Conservation (phyloP, 2,888 invertebrate species). For the Polia nebulosa region DNA sequence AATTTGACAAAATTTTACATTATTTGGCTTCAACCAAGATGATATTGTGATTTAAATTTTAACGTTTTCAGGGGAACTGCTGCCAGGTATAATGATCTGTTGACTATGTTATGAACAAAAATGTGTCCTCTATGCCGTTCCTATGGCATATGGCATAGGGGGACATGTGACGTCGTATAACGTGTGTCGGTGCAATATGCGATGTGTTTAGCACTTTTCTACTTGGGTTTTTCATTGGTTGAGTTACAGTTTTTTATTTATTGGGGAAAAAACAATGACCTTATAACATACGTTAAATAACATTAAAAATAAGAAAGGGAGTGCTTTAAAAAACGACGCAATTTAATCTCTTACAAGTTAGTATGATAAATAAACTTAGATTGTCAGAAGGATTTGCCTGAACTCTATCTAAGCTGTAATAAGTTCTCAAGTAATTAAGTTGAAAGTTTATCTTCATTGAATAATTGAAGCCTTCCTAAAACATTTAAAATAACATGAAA, state of each 20-base stretch:
- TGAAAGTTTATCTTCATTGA: constrained; percentile 30
- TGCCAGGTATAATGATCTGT: not conserved
- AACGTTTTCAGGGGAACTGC: too few relatives aligned
- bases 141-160: not conserved
- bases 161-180: not conserved
- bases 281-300: too few relatives aligned
- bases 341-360: not conserved
- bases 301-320: too few relatives aligned
- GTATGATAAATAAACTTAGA: not conserved
- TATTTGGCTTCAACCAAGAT: too few relatives aligned
- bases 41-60: too few relatives aligned
- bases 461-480: constrained; percentile 13
- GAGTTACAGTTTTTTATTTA: not conserved
- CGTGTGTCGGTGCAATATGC: too few relatives aligned
- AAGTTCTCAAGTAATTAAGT: constrained; percentile 20
- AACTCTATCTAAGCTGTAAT: constrained; percentile 30
- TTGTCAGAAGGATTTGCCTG: not conserved
- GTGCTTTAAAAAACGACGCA: too few relatives aligned
- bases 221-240: not conserved
- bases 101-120: not conserved
- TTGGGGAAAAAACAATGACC: too few relatives aligned
- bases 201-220: not conserved
- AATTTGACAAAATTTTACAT: too few relatives aligned
- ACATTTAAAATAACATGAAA: constrained; percentile 22
- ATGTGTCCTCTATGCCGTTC: not conserved